phyloP scores from a whole-genome alignment of 2,888 invertebrate genomes.

The Lepidochrysops patricia region DNA sequence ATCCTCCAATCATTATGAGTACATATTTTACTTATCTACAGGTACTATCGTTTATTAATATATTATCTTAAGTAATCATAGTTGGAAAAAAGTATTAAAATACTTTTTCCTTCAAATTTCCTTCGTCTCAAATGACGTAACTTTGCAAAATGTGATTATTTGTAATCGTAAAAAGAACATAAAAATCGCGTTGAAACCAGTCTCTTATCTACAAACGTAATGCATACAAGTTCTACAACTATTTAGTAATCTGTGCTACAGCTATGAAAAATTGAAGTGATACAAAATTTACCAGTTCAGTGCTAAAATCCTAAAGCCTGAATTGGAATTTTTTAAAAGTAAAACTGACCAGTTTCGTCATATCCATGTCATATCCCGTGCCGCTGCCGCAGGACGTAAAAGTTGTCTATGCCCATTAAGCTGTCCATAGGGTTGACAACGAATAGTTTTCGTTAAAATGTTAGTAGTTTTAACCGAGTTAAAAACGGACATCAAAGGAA shows the following conservation, averaged over 20 bases:
- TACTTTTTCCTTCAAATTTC: neutral
- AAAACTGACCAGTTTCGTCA: neutral
- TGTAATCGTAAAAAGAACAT: neutral
- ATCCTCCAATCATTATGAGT: too few relatives aligned
- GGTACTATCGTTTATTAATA: too few relatives aligned
- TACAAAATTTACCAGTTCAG: neutral
- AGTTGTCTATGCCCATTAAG: neutral
- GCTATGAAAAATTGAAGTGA: neutral
- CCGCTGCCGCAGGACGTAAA: conserved; percentile 5
- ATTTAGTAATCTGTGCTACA: too few relatives aligned
- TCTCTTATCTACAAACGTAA: neutral
- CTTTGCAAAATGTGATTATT: neutral
- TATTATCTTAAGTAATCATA: neutral
- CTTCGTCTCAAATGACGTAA: too few relatives aligned
- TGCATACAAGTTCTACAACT: neutral
- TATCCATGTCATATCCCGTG: too few relatives aligned
- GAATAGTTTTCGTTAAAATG: neutral
- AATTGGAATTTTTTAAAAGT: neutral
- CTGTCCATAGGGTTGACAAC: neutral
- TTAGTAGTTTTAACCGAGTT: too few relatives aligned
- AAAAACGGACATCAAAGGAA: too few relatives aligned
- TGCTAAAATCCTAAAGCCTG: neutral
- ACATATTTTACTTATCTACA: too few relatives aligned
- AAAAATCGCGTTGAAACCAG: neutral
- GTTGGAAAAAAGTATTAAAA: neutral